Evolutionary conservation across 2,888 invertebrate species (phyloP), one percentile per base, ranked within the genome.

Genomic region (Drepanosiphum platanoidis): DNA sequence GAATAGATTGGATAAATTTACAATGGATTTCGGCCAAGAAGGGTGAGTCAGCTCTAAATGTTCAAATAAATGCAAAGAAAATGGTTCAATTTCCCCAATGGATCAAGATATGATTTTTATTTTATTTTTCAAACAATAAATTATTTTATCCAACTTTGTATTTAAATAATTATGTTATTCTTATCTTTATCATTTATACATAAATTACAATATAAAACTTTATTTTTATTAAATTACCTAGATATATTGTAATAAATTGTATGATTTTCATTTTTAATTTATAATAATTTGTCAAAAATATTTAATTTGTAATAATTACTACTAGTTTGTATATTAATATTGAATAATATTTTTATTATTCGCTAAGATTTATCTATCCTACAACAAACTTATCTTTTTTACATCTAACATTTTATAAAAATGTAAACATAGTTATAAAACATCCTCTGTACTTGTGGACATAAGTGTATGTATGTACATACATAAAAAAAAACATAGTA

Each of bases 1-100:
- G 92, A 93, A 92, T 64, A 97, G 96, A 90, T 91, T 99, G 89
- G 93, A 94, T 89, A 96, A 98, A 90, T 99, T 99, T 91, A 97
- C 96, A 91, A 95, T 96, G 89, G 99, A 99, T 91, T 99, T 99
- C 90, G 99, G 99, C 52, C 98, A 98, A 91, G 99, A 99, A 91
- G 99, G 89, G 66, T 89, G 79, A 87, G 34, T 61, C 32, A 15
- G n/a, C 30, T 36, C 1, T 30, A 32, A 58, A 42, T 61, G 15
- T 82, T 71, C 39, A 71, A 61, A 82, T 72, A 42, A 58, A 11
- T 52, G n/a, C 27, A 11, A 71, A 61, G 39, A n/a, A 70, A 81
- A 52, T 36, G 36, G 36, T 58, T 58, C 22, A 22, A 81, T 70
- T 72, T 80, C 32, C 30, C 32, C n/a, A 42, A 39, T 72, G 30